Evolutionary conservation across 2,888 invertebrate species (phyloP).

Genomic region (Nomada ferruginata): DNA sequence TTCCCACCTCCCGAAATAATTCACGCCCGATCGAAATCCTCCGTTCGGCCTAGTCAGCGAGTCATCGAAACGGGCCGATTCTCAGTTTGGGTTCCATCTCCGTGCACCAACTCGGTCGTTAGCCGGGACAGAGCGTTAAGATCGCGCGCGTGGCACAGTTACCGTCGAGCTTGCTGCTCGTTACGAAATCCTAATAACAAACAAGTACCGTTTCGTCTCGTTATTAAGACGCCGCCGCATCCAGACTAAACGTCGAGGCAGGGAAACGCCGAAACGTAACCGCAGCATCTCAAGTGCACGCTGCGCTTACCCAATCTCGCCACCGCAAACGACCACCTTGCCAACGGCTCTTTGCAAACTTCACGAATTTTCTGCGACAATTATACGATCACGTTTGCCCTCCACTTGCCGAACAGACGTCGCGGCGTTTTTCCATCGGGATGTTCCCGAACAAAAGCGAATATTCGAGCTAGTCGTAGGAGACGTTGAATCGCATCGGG

Average conservation of each 20-base stretch:
- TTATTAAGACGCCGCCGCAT: conserved; percentile 62
- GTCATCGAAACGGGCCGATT: no score
- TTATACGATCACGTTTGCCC: conserved; percentile 55
- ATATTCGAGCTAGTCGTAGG: no score
- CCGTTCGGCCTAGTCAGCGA: not conserved
- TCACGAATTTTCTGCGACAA: conserved; percentile 79
- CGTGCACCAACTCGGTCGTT: conserved; percentile 4
- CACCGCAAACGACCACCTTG: conserved; percentile 68
- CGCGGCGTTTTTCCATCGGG: no score
- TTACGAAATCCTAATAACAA: conserved; percentile 60
- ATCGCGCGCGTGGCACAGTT: no score
- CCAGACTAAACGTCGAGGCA: conserved; percentile 40
- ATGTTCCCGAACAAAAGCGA: no score
- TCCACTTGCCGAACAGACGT: no score
- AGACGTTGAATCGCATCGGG: no score
- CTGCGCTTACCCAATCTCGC: conserved; percentile 75
- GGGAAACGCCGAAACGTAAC: conserved; percentile 47
- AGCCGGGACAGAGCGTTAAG: not conserved
- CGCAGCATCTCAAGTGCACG: conserved; percentile 76
- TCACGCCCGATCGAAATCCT: no score
- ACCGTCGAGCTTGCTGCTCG: not conserved
- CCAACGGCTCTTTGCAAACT: conserved; percentile 64
- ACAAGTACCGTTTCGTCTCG: conserved; percentile 46
- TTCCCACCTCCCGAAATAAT: not conserved
- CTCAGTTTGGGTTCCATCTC: no score